Evolutionary conservation across 2,888 invertebrate species (phyloP), one percentile per base, ranked within the genome.

Genomic region (Parascotia fuliginaria): DNA sequence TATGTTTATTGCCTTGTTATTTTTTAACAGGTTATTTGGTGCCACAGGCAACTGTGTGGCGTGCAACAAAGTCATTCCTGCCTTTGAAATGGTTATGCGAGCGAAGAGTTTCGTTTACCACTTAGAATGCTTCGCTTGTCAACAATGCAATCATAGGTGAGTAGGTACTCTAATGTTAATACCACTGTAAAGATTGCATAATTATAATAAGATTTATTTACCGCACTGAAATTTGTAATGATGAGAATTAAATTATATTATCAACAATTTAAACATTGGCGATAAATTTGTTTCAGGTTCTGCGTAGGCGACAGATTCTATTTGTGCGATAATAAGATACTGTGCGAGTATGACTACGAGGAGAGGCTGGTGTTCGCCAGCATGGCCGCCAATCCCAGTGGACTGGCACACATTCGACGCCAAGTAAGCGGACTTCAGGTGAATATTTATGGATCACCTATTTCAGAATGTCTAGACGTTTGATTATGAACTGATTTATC

Each of bases 71-170:
- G 96, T 96, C 82, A 98, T 98, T 87, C 97, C 97, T 56, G 97
- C 98, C 64, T 98, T 97, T 90, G 98, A 98, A 93, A 97, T 98
- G 97, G 98, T 98, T 75, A 98, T 98, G 98, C 94, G 97, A 85
- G 97, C 97, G 65, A 95, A 96, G 88, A 96, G 95, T 79, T 97
- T 97, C 88, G 97, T 98, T 62, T 98, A 98, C 92, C 98, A 98
- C 91, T 94, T 98, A 88, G 97, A 98, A 87, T 98, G 98, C 87
- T 98, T 98, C 86, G 97, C 97, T 71, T 98, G 98, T 93, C 97
- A 97, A 88, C 97, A 97, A 85, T 98, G 98, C 90, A 97, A 96
- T 93, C 97, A 97, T 93, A 97, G 97, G 97, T 97, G 86, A 88
- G 82, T 54, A 29, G 12, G 7, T 6, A 6, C 7, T 1, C 7